Conservation (phyloP, 2,888 invertebrate species). For the Drosophila suboccidentalis region DNA sequence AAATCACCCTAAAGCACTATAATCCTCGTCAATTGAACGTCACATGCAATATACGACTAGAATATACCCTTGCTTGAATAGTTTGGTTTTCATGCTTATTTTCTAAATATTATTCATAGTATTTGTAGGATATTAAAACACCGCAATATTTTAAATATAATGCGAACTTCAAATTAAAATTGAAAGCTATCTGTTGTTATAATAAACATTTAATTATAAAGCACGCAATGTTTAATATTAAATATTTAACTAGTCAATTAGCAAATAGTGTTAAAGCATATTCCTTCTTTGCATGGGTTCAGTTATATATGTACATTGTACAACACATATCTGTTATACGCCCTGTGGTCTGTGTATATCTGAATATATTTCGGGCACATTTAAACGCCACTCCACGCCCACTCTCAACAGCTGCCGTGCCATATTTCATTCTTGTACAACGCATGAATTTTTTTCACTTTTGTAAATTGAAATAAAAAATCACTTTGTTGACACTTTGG, state of each 20-base stretch:
- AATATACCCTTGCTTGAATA: no score
- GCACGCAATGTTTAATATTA: conserved; percentile 19
- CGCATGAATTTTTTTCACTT: conserved; percentile 36
- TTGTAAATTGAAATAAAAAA: conserved; percentile 67
- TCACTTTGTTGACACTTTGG: conserved; percentile 70
- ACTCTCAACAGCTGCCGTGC: conserved; percentile 57
- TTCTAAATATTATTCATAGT: no score
- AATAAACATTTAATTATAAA: conserved; percentile 33
- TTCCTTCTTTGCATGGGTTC: not conserved
- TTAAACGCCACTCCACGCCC: conserved; percentile 42
- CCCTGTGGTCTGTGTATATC: conserved; percentile 14
- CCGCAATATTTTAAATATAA: no score
- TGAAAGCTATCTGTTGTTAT: no score
- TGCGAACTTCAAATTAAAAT: no score
- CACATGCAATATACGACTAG: not conserved
- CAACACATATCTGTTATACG: conserved; percentile 16
- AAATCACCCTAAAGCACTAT: conserved; percentile 18
- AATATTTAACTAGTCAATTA: conserved; percentile 61
- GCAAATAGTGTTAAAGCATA: conserved; percentile 13
- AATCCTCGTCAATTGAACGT: not conserved
- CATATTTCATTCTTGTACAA: conserved; percentile 62
- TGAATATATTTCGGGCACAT: conserved; percentile 33
- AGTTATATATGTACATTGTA: not conserved
- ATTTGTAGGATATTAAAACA: no score
- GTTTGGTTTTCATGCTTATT: not conserved